Conservation (phyloP, 53 echinoderm and acorn worm genomes). For the Holothuria scabra region DNA sequence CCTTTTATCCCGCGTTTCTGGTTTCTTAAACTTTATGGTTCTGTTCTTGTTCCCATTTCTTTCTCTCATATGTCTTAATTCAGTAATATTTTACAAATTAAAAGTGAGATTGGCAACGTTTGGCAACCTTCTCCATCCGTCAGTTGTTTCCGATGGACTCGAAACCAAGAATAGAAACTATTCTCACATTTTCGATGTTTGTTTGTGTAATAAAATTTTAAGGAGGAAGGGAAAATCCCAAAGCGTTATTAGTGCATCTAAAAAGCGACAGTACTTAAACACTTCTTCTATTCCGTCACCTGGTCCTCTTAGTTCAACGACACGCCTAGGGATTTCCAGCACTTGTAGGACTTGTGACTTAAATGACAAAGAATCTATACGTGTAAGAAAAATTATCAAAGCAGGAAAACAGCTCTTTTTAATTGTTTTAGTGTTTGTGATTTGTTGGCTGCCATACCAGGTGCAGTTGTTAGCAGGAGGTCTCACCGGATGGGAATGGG, state of each 20-base stretch:
- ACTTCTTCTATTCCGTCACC: too few species aligned
- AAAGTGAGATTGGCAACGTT: neutral
- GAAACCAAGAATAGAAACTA: too few species aligned
- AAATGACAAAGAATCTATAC: neutral
- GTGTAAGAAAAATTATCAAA: neutral
- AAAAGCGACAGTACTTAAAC: too few species aligned
- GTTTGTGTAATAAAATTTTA: too few species aligned
- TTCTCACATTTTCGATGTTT: too few species aligned
- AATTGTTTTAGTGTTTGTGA: neutral
- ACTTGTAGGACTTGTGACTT: neutral
- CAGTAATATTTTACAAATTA: neutral
- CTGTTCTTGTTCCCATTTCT: neutral
- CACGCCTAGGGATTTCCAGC: too few species aligned
- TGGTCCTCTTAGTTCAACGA: too few species aligned
- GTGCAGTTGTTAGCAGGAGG: neutral
- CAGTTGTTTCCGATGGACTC: too few species aligned
- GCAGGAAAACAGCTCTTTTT: slow-evolving; percentile 1
- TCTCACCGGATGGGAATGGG: neutral
- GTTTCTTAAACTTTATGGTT: neutral
- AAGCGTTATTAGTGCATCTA: too few species aligned
- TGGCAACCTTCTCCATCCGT: too few species aligned
- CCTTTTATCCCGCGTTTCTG: neutral
- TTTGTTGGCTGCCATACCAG: neutral
- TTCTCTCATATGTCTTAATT: neutral
- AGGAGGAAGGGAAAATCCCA: too few species aligned